These are phyloP conservation scores for Orbicella faveolata DNA, from an alignment of 64 coral and sea anemone genomes.

Conservation along the genomic window DNA sequence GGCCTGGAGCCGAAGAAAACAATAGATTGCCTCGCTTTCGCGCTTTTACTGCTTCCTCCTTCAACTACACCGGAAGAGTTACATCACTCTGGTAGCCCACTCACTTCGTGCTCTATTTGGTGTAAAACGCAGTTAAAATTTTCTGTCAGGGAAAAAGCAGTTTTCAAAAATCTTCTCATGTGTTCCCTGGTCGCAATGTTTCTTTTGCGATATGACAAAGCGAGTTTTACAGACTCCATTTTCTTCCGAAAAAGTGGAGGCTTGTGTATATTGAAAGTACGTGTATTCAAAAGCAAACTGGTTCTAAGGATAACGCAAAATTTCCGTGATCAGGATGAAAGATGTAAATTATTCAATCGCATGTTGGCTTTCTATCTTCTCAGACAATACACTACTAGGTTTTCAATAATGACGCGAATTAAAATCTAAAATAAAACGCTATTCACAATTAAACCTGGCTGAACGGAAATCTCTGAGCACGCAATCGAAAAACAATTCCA, in stretches of 20 bases:
- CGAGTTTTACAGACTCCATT: background rate
- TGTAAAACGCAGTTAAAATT: background rate
- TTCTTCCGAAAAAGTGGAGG: background rate
- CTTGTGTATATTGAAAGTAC: background rate
- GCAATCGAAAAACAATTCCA: background rate
- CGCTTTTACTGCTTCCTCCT: background rate
- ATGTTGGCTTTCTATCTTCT: slow-evolving; percentile 13
- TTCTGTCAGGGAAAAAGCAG: background rate
- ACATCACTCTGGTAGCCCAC: background rate
- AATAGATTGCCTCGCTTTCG: slow-evolving; percentile 76
- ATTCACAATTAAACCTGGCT: background rate
- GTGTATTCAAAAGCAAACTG: background rate
- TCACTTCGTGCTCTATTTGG: background rate
- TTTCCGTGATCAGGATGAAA: background rate
- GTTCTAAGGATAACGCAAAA: background rate
- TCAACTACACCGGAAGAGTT: slow-evolving; percentile 34
- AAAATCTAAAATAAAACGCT: background rate
- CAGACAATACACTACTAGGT: slow-evolving; percentile 3
- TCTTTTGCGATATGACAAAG: background rate
- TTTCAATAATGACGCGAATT: slow-evolving; percentile 5
- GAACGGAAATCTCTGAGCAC: background rate
- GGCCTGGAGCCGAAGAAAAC: slow-evolving; percentile 65
- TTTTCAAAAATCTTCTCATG: background rate
- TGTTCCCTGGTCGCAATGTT: background rate
- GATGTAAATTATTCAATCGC: background rate